Evolutionary conservation across 2,113 vertebrate genomes (phyloP), one percentile per base, ranked within the genome.

Genomic region (Cairina moschata): DNA sequence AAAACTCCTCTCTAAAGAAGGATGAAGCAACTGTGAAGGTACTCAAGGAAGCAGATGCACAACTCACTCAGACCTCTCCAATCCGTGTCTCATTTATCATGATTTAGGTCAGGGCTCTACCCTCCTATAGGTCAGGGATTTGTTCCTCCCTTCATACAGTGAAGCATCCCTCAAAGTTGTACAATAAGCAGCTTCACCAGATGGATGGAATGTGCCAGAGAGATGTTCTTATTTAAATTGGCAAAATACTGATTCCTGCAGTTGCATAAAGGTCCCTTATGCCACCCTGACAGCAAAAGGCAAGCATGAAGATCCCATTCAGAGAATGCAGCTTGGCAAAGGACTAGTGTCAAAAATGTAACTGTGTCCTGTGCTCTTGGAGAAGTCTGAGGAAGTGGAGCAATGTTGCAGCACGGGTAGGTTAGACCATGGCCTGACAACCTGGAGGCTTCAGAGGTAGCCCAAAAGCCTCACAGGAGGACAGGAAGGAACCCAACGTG

Each of bases 261-360:
- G 50, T 2, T 62, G 63, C 66, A 75, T 62, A 5, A 68, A 68
- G 6, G 8, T 14, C 36, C 31, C 18, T 81, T 25, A 11, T 9
- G 14, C 31, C 84, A 38, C 18, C 9, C 60, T 7, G 74, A 20
- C 28, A 60, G 42, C 23, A 62, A 17, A 48, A 75, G 36, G 42
- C 46, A 84, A 60, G 42, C 52, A 17, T 21, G 13, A 17, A 32
- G 25, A 52, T 4, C 8, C 40, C 0, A 1, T 0, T 1, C 9
- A 67, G 31, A 42, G 73, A 58, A 54, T 4, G 28, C 60, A 59
- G 23, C 28, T n/a, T 12, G 31, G 11, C 21, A 31, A 36, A 0
- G 0, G 13, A 14, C 17, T 3, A 17, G 34, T 6, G 3, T 1
- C 12, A 68, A 50, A 90, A 1, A 10, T 0, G 0, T 13, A 36